Evolutionary conservation across 2,797 vertebrate genomes (phyloP).

Genomic region (Novumbra hubbsi): DNA sequence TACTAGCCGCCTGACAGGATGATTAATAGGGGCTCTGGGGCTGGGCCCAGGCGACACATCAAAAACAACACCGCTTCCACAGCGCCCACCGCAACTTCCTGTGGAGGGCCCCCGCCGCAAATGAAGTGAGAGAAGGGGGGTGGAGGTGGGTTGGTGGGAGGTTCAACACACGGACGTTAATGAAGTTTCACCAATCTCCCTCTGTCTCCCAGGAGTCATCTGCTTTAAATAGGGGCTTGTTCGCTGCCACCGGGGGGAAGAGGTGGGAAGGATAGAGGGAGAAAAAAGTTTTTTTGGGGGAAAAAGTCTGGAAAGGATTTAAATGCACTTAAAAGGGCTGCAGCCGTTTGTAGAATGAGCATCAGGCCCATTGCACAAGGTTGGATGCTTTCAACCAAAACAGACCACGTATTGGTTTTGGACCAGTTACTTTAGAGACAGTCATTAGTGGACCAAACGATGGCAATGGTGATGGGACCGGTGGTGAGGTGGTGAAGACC

Average conservation of each 20-base stretch:
- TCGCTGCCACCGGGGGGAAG: slow-evolving; percentile 5
- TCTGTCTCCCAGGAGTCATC: slow-evolving; percentile 16
- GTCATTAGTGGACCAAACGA: slow-evolving; percentile 13
- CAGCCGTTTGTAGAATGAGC: slow-evolving; percentile 46
- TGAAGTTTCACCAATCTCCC: slow-evolving; percentile 29
- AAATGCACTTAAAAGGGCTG: slow-evolving; percentile 7
- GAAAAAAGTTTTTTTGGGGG: not conserved
- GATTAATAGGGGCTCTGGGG: slow-evolving; percentile 65
- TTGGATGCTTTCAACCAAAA: slow-evolving; percentile 40
- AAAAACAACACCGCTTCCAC: slow-evolving; percentile 60
- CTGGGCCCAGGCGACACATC: slow-evolving; percentile 52
- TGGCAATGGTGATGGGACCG: slow-evolving; percentile 24
- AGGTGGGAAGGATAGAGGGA: not conserved
- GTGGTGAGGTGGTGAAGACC: slow-evolving; percentile 7
- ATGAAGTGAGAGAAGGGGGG: slow-evolving; percentile 14
- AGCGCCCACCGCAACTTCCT: slow-evolving; percentile 54
- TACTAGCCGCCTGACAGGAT: slow-evolving; percentile 64
- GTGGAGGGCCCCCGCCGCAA: slow-evolving; percentile 21
- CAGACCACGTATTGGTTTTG: slow-evolving; percentile 56
- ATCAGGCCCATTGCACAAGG: slow-evolving; percentile 37
- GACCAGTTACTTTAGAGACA: slow-evolving; percentile 31
- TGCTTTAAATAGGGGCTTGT: slow-evolving; percentile 23
- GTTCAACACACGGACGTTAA: slow-evolving; percentile 30
- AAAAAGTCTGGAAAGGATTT: slow-evolving; percentile 1
- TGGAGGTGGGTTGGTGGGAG: not conserved